Percentiles rank a stretch among this genome's conserved stretches.
Evolutionary conservation across 2,113 vertebrate genomes (phyloP).

Genomic region (Osmerus eperlanus): DNA sequence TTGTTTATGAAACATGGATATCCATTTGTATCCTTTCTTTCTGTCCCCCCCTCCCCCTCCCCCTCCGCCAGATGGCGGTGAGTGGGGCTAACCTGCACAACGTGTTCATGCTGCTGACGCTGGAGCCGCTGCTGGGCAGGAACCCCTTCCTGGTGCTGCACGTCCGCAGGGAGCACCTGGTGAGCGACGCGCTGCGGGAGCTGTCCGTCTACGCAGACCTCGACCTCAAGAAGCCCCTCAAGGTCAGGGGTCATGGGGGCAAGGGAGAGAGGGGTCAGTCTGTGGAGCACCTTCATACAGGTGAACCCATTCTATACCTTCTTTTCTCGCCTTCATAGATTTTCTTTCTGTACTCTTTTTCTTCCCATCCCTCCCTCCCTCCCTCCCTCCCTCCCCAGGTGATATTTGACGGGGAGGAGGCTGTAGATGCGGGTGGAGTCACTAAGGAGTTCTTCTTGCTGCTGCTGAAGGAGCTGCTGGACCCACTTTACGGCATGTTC

Average conservation of each 20-base stretch:
- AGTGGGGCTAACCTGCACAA: conserved; percentile 96
- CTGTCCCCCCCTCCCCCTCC: too few relatives aligned
- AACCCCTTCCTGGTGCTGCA: conserved; percentile 95
- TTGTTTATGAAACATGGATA: not conserved
- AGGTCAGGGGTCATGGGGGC: conserved; percentile 67
- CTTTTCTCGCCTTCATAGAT: not conserved
- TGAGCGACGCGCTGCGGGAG: conserved; percentile 91
- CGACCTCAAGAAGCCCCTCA: conserved; percentile 95
- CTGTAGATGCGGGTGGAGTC: conserved; percentile 91
- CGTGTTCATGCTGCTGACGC: conserved; percentile 93
- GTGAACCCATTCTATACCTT: too few relatives aligned
- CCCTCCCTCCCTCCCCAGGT: conserved; percentile 70
- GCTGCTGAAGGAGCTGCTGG: conserved; percentile 90
- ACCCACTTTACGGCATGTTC: conserved; percentile 94
- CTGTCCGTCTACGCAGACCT: conserved; percentile 94
- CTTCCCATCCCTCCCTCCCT: not conserved
- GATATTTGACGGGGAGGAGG: conserved; percentile 96
- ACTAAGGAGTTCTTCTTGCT: conserved; percentile 97
- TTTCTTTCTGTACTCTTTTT: not conserved
- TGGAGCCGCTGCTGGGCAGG: conserved; percentile 91
- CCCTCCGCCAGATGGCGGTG: conserved; percentile 84
- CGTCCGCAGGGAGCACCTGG: conserved; percentile 87
- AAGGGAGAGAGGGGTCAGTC: too few relatives aligned
- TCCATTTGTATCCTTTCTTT: too few relatives aligned
- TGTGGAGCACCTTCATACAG: too few relatives aligned